Evolutionary conservation across 2,113 vertebrate species (phyloP).

Genomic region (Thunnus thynnus): DNA sequence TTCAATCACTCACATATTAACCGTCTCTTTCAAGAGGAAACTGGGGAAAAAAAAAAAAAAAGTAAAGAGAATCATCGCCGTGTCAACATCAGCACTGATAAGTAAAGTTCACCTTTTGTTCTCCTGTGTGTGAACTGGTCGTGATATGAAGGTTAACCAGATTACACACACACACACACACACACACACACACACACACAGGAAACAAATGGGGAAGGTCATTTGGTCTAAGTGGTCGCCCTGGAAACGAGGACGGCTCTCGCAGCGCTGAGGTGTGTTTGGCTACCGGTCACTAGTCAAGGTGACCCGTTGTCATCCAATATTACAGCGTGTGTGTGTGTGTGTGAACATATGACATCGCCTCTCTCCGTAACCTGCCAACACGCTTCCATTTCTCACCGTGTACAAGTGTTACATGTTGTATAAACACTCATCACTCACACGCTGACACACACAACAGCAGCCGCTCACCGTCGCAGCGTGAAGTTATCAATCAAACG

Average conservation of each 20-base stretch:
- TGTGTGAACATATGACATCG: neutral
- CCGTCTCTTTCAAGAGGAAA: neutral
- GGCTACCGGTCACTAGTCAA: conserved; percentile 40
- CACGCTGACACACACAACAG: neutral
- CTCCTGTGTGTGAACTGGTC: conserved; percentile 4
- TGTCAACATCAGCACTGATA: conserved; percentile 2
- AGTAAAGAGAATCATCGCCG: neutral
- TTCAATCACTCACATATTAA: neutral
- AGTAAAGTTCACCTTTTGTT: conserved; percentile 18
- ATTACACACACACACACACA: conserved; percentile 22
- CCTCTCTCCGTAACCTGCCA: neutral
- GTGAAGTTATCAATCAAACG: neutral
- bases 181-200: conserved; percentile 27
- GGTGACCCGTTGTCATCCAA: conserved; percentile 57
- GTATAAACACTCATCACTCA: conserved; percentile 31
- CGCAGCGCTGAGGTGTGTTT: conserved; percentile 20
- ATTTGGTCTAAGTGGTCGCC: conserved; percentile 29
- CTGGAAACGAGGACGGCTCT: conserved; percentile 24
- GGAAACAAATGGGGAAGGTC: conserved; percentile 31
- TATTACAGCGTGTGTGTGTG: conserved; percentile 44
- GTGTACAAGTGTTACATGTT: conserved; percentile 17
- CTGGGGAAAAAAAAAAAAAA: neutral
- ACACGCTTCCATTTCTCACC: neutral
- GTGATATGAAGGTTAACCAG: conserved; percentile 40
- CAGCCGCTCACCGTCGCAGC: neutral